phyloP scores from a whole-genome alignment of 2,113 vertebrate species.

The Dascyllus trimaculatus region DNA sequence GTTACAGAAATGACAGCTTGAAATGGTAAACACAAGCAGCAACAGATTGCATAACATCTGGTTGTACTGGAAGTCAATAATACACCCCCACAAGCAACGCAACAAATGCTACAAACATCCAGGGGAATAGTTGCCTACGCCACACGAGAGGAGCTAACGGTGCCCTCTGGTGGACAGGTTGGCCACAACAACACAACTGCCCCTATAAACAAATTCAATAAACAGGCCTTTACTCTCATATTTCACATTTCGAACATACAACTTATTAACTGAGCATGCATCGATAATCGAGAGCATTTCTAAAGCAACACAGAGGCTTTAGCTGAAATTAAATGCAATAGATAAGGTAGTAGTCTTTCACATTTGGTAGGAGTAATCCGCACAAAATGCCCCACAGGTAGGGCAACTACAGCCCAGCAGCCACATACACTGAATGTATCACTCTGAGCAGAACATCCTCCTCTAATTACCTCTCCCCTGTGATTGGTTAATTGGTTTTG shows the following conservation, averaged over 20 bases:
- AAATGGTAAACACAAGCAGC: not conserved
- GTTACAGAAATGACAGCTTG: no score
- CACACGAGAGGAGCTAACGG: not conserved
- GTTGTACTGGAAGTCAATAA: not conserved
- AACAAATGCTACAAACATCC: no score
- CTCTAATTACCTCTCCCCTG: not conserved
- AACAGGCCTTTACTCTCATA: no score
- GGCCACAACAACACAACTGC: not conserved
- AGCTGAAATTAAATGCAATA: not conserved
- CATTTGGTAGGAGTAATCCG: no score
- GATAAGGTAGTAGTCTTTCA: not conserved
- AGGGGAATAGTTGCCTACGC: not conserved
- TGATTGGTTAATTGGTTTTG: not conserved
- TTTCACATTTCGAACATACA: not conserved
- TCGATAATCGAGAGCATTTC: no score
- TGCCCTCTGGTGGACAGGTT: conserved; percentile 19
- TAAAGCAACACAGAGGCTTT: not conserved
- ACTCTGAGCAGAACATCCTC: not conserved
- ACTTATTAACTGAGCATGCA: not conserved
- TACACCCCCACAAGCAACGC: no score
- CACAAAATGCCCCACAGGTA: no score
- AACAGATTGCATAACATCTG: not conserved
- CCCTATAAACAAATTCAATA: not conserved
- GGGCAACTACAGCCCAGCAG: no score
- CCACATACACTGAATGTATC: no score